Evolutionary conservation across 2,113 vertebrate genomes (phyloP).

Genomic region (Hyaena hyaena): DNA sequence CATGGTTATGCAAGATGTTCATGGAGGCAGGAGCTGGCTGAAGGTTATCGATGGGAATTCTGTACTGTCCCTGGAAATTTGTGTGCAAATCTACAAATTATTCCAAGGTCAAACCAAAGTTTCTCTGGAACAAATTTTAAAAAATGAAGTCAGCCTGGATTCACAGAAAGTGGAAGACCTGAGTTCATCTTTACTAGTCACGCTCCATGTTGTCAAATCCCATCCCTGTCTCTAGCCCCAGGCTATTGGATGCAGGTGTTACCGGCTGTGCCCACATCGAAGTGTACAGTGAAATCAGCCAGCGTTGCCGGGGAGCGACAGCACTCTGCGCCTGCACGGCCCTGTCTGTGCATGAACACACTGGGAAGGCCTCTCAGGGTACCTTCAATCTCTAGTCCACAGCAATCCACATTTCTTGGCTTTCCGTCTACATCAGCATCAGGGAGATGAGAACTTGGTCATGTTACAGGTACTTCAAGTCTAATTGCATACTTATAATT

Average conservation of each 20-base stretch:
- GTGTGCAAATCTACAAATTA: too few species aligned
- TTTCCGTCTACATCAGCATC: fast-evolving
- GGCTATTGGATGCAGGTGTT: fast-evolving
- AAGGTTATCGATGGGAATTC: too few species aligned
- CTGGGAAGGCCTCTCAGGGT: fast-evolving
- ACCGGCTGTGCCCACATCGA: fast-evolving
- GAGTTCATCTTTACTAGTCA: not conserved
- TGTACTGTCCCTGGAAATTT: fast-evolving
- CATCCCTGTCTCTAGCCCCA: not conserved
- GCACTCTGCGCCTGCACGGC: fast-evolving
- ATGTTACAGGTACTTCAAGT: fast-evolving
- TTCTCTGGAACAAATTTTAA: not conserved
- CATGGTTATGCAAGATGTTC: fast-evolving
- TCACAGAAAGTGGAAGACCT: too few species aligned
- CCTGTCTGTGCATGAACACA: too few species aligned
- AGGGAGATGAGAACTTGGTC: fast-evolving
- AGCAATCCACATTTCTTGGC: fast-evolving
- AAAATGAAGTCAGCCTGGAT: not conserved
- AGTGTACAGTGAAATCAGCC: not conserved
- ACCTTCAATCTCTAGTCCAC: fast-evolving
- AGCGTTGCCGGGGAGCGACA: fast-evolving
- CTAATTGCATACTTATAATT: not conserved
- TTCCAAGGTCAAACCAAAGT: not conserved
- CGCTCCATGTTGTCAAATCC: fast-evolving
- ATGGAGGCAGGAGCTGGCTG: fast-evolving